These are phyloP conservation scores for Sparus aurata DNA, from an alignment of 2,797 vertebrate species.

Conservation along the genomic window DNA sequence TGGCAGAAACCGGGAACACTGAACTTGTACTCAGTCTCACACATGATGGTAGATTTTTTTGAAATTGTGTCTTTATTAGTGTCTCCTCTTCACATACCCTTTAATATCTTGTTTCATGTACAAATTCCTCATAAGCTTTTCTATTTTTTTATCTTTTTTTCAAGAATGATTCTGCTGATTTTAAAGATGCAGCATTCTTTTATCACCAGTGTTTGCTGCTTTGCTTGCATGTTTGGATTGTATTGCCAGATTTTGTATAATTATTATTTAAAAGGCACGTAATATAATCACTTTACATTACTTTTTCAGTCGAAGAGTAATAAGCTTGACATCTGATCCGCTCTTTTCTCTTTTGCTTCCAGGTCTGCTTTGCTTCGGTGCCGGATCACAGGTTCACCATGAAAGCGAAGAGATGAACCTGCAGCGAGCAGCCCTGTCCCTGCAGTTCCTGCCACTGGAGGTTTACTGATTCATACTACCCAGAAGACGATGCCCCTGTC, in stretches of 20 bases:
- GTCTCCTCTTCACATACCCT: too few relatives aligned
- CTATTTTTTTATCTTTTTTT: too few relatives aligned
- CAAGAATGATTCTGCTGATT: neutral
- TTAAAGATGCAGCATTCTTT: neutral
- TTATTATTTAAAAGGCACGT: neutral
- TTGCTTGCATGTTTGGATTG: neutral
- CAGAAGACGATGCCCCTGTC: slow-evolving; percentile 85
- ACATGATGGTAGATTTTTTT: neutral
- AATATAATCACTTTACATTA: neutral
- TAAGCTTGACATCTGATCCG: slow-evolving; percentile 38
- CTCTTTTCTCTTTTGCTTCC: slow-evolving; percentile 50
- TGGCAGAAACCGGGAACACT: slow-evolving; percentile 67
- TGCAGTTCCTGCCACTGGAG: slow-evolving; percentile 80
- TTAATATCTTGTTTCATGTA: neutral
- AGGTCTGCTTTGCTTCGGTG: slow-evolving; percentile 79
- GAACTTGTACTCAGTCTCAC: neutral
- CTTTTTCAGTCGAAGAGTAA: slow-evolving; percentile 1
- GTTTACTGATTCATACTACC: slow-evolving; percentile 75
- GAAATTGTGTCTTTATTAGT: neutral
- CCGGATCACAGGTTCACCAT: slow-evolving; percentile 72
- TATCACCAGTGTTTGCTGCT: neutral
- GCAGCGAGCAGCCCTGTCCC: slow-evolving; percentile 76
- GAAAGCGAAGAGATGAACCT: slow-evolving; percentile 82
- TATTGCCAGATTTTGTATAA: neutral
- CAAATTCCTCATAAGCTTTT: neutral